Evolutionary conservation across 1,140 invertebrate genomes (phyloP).

Genomic region (Drusus annulatus): DNA sequence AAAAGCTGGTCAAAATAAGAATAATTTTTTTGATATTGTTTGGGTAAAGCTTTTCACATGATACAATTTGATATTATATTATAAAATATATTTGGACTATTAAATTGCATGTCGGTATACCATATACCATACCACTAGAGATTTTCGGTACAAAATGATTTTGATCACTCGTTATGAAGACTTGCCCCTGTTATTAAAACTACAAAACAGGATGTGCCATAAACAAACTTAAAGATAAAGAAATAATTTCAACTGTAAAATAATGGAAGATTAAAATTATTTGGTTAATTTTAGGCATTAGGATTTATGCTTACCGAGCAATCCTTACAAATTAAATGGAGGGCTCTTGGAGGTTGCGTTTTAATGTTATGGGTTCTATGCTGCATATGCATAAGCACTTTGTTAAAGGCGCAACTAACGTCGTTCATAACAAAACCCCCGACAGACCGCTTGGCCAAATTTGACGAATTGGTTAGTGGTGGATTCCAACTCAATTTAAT

Average conservation of each 20-base stretch:
- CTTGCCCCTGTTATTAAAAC: too few relatives aligned
- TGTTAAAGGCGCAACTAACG: not conserved
- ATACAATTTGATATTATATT: not conserved
- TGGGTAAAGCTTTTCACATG: not conserved
- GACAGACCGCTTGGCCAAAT: not conserved
- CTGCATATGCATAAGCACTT: not conserved
- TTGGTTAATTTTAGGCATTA: not conserved
- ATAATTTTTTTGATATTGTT: not conserved
- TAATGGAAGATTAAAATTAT: too few relatives aligned
- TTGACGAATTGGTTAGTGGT: not conserved
- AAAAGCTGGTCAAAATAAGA: not conserved
- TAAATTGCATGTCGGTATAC: too few relatives aligned
- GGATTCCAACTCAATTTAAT: not conserved
- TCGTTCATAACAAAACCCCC: conserved; percentile 14
- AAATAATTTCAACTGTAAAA: too few relatives aligned
- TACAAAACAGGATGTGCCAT: too few relatives aligned
- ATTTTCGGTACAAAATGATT: too few relatives aligned
- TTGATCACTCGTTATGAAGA: too few relatives aligned
- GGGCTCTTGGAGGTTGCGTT: not conserved
- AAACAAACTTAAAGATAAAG: too few relatives aligned
- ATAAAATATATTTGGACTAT: too few relatives aligned
- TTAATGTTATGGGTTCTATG: not conserved
- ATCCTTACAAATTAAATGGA: not conserved
- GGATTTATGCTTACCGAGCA: conserved; percentile 1
- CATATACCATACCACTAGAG: not conserved